phyloP scores from a whole-genome alignment of 2,888 invertebrate genomes.

The Gastracanthus pulcherrimus region DNA sequence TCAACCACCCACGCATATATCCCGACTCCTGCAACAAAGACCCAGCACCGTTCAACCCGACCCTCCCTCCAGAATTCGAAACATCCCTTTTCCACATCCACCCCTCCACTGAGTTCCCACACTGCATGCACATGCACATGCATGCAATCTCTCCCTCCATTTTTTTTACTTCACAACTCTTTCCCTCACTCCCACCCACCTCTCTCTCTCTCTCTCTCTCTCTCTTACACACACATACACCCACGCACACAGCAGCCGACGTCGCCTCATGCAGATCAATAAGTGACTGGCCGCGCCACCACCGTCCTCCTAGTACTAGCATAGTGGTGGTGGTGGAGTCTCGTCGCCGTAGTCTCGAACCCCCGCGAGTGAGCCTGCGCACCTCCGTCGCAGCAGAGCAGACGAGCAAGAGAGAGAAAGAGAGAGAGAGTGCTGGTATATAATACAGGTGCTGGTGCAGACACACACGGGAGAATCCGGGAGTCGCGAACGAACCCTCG shows the following conservation, averaged over 20 bases:
- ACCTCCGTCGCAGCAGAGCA: neutral
- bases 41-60: neutral
- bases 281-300: too few relatives aligned
- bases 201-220: too few relatives aligned
- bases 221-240: too few relatives aligned
- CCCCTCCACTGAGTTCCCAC: neutral
- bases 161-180: neutral
- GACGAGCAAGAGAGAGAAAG: neutral
- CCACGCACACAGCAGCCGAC: too few relatives aligned
- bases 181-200: too few relatives aligned
- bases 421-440: neutral
- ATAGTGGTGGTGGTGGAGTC: too few relatives aligned
- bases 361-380: too few relatives aligned
- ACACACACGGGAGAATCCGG: too few relatives aligned
- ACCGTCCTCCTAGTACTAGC: too few relatives aligned
- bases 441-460: neutral
- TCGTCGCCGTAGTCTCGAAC: too few relatives aligned
- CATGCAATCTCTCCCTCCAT: neutral
- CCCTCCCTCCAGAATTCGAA: neutral
- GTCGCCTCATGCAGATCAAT: too few relatives aligned
- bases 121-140: neutral
- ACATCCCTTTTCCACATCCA: neutral
- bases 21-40: neutral
- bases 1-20: neutral
- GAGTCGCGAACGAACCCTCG: constrained; percentile 27